Conservation (phyloP, 2,888 invertebrate species). For the Cheilosia vulpina region DNA sequence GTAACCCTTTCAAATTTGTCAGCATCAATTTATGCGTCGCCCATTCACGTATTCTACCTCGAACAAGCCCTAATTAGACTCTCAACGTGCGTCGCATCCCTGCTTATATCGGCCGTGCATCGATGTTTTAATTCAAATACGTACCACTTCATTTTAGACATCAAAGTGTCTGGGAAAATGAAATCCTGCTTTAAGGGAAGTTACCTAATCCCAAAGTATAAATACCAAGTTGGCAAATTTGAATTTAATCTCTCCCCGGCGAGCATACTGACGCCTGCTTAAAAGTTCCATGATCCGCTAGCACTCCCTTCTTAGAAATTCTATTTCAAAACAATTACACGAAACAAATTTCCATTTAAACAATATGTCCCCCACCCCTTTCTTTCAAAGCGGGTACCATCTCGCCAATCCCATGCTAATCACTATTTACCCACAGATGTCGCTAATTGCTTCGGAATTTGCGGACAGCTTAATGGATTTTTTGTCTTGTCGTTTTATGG, state of each 20-base stretch:
- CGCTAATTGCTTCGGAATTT: constrained; percentile 72
- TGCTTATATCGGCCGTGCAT: too few relatives aligned
- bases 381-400: neutral
- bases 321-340: constrained; percentile 48
- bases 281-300: neutral
- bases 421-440: constrained; percentile 61
- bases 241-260: constrained; percentile 16
- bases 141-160: too few relatives aligned
- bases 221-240: constrained; percentile 11
- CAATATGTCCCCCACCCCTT: constrained; percentile 9
- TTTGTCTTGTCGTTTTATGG: constrained; percentile 63
- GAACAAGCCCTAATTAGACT: too few relatives aligned
- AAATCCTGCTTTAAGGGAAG: constrained; percentile 7
- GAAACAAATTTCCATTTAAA: constrained; percentile 47
- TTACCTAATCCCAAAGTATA: constrained; percentile 16
- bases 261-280: neutral
- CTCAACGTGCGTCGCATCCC: too few relatives aligned
- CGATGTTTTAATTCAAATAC: too few relatives aligned
- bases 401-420: constrained; percentile 28
- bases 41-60: too few relatives aligned
- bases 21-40: too few relatives aligned
- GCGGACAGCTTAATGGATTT: constrained; percentile 69
- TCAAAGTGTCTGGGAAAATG: too few relatives aligned
- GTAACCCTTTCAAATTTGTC: too few relatives aligned
- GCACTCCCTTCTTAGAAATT: neutral